These are phyloP conservation scores for Glossophaga mutica DNA, from an alignment of 2,797 vertebrate species.

Conservation along the genomic window DNA sequence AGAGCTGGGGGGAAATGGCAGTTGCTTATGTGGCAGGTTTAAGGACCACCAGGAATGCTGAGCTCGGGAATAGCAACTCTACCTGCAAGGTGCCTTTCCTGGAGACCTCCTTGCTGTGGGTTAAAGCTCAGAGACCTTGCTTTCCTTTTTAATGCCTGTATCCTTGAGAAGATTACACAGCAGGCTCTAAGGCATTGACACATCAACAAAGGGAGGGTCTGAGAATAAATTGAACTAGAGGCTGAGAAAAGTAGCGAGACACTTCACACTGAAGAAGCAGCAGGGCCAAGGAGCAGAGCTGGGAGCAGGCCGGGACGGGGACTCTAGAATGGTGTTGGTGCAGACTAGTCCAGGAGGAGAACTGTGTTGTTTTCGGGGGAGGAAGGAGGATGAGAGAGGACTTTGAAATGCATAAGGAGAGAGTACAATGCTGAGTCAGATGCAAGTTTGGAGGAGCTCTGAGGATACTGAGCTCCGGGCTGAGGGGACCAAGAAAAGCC, in stretches of 20 bases:
- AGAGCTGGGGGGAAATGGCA: not conserved
- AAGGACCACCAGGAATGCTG: not conserved
- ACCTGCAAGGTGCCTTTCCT: not conserved
- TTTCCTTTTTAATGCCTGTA: not conserved
- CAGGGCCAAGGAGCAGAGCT: not conserved
- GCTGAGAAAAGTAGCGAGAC: not conserved
- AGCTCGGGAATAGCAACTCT: not conserved
- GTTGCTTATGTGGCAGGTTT: not conserved
- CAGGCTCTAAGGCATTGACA: not conserved
- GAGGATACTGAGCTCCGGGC: not conserved
- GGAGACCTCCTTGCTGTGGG: not conserved
- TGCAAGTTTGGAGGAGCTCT: not conserved
- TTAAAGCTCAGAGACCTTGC: not conserved
- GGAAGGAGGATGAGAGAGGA: not conserved
- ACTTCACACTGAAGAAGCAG: not conserved
- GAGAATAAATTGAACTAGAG: not conserved
- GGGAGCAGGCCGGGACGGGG: not conserved
- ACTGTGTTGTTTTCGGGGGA: not conserved
- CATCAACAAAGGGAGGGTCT: not conserved
- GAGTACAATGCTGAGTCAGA: not conserved
- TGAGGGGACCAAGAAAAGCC: not conserved
- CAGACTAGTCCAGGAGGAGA: not conserved
- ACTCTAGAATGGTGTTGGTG: not conserved
- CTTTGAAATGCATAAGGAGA: not conserved
- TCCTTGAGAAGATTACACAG: not conserved